Evolutionary conservation across 2,888 invertebrate species (phyloP).

Genomic region (Drosophila parthenogenetica): DNA sequence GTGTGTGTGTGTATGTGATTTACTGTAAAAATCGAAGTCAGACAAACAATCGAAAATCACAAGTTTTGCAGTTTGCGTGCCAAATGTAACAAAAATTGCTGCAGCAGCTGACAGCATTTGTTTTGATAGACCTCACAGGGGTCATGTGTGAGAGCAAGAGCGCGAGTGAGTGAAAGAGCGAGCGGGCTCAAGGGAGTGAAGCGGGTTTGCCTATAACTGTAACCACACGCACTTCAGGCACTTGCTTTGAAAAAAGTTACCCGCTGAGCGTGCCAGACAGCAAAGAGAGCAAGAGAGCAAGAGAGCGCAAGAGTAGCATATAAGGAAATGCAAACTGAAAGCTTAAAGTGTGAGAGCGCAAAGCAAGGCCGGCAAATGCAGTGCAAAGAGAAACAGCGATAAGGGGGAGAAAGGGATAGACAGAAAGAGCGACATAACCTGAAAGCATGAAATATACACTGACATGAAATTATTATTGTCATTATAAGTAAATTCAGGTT

Average conservation of each 20-base stretch:
- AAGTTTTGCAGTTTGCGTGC: slow-evolving; percentile 63
- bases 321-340: slow-evolving; percentile 14
- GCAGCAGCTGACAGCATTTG: slow-evolving; percentile 72
- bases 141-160: slow-evolving; percentile 1
- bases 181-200: slow-evolving; percentile 17
- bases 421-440: slow-evolving; percentile 15
- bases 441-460: slow-evolving; percentile 36
- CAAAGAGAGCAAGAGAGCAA: not conserved
- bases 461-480: slow-evolving; percentile 8
- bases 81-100: slow-evolving; percentile 54
- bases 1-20: slow-evolving; percentile 15
- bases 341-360: slow-evolving; percentile 16
- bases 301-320: slow-evolving; percentile 1
- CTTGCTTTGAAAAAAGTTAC: slow-evolving; percentile 37
- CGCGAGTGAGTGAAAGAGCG: not conserved
- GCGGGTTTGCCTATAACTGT: slow-evolving; percentile 22
- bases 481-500: not conserved
- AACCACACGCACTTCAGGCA: slow-evolving; percentile 53
- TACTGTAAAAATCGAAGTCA: slow-evolving; percentile 78
- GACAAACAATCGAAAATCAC: slow-evolving; percentile 67
- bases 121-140: slow-evolving; percentile 50
- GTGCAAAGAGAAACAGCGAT: not conserved
- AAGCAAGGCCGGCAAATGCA: slow-evolving; percentile 44
- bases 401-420: slow-evolving; percentile 1
- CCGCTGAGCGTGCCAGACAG: slow-evolving; percentile 11